Base-by-base conservation (phyloP, 2,797 vertebrate species). In the Chaenodraco wilsoni region DNA sequence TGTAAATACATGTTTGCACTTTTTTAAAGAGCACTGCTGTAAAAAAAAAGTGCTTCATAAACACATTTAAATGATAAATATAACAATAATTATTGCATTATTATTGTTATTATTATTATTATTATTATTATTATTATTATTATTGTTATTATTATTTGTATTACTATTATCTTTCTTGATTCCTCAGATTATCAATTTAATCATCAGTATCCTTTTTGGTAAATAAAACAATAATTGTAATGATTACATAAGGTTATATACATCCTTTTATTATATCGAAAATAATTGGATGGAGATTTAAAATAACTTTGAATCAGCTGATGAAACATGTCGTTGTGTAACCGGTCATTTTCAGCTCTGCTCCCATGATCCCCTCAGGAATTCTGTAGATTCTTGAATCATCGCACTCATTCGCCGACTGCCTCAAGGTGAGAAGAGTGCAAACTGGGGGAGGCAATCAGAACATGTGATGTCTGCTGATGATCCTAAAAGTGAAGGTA, bases 341-440 rank as follows among this genome's bases (percentile, higher is more conserved):
- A 66, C 23, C 58, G 33, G 52, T 5, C 14, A 60, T 48, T 41
- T 58, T 9, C 31, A 41, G 65, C 59, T 71, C 61, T 59, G 69
- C 61, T 76, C 79, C 64, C 66, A 49, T 85, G 84, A 87, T 84
- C 80, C 52, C 82, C 78, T 86, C 80, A 73, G 46, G 15, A 49
- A 80, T 72, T 79, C 61, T 71, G 40, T 1, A 58, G 51, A 75
- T 63, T 72, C 48, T 58, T 80, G 16, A 63, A 79, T 27, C 6
- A 0, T 33, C 33, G 43, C 49, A 43, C 10, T 69, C 13, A 41
- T 51, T 65, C 13, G 64, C 3, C 43, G 80, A 48, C 0, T 1
- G 3, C 58, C 44, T 52, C 2, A 3, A 49, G 73, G 48, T 43
- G 63, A 51, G 68, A 0, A 19, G 17, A 37, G 3, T 1, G 8